These are phyloP conservation scores for Drosophila leontia DNA, from an alignment of 1,140 invertebrate genomes.

Conservation along the genomic window DNA sequence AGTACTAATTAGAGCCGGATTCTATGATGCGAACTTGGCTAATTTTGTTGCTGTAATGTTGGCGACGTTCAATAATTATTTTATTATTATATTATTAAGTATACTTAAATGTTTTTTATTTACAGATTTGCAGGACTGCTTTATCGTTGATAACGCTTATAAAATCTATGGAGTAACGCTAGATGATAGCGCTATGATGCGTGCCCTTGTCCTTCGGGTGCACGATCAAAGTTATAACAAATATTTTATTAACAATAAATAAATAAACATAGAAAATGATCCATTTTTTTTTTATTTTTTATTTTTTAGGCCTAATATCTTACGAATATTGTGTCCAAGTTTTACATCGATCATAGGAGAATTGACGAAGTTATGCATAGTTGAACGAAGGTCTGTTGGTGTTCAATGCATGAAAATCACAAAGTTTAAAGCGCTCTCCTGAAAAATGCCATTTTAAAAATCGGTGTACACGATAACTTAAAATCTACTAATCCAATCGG, in stretches of 20 bases:
- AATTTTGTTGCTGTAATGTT: conserved; percentile 71
- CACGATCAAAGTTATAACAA: neutral
- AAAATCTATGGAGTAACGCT: conserved; percentile 26
- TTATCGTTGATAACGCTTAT: conserved; percentile 34
- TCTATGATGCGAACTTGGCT: conserved; percentile 77
- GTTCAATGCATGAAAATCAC: too few species aligned
- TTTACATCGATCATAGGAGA: too few species aligned
- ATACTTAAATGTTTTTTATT: neutral
- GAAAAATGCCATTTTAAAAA: too few species aligned
- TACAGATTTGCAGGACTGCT: conserved; percentile 32
- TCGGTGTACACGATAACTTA: too few species aligned
- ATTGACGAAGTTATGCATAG: too few species aligned
- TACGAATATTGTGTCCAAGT: too few species aligned
- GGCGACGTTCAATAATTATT: neutral
- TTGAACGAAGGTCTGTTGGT: too few species aligned
- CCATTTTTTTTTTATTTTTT: too few species aligned
- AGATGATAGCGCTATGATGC: neutral
- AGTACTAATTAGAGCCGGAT: conserved; percentile 75
- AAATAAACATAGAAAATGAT: neutral
- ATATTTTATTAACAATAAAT: neutral
- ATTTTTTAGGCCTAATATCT: too few species aligned
- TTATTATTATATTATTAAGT: too few species aligned
- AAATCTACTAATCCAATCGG: too few species aligned
- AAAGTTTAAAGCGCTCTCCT: too few species aligned
- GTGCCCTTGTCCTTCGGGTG: neutral